Evolutionary conservation across 2,113 vertebrate species (phyloP).

Genomic region (Nesoenas mayeri): DNA sequence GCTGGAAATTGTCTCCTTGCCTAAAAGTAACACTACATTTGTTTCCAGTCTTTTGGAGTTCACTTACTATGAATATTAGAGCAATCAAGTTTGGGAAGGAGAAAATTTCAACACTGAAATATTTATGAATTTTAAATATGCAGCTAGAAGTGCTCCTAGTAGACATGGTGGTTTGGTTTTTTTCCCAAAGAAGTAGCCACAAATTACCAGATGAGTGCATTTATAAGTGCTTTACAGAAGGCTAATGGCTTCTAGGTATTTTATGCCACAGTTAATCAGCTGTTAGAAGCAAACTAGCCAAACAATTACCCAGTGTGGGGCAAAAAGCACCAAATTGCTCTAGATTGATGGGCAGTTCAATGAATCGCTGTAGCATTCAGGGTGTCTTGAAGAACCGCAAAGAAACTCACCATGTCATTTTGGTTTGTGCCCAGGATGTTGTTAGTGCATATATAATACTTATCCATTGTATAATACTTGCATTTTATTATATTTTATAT

Average conservation of each 20-base stretch:
- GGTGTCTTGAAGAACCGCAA: background rate
- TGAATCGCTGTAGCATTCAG: background rate
- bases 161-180: background rate
- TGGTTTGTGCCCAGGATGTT: background rate
- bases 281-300: background rate
- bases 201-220: background rate
- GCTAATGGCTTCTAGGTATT: background rate
- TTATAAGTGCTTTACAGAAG: background rate
- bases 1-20: background rate
- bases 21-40: background rate
- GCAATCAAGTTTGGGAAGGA: background rate
- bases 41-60: background rate
- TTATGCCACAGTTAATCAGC: background rate
- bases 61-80: background rate
- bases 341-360: background rate
- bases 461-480: background rate
- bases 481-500: background rate
- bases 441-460: background rate
- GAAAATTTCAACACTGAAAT: background rate
- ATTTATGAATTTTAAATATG: background rate
- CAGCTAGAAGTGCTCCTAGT: background rate
- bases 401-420: background rate
- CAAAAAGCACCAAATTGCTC: background rate
- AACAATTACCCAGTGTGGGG: background rate
- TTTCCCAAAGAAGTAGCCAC: background rate